phyloP scores from a whole-genome alignment of 1,140 invertebrate species.

The Aphis gossypii region DNA sequence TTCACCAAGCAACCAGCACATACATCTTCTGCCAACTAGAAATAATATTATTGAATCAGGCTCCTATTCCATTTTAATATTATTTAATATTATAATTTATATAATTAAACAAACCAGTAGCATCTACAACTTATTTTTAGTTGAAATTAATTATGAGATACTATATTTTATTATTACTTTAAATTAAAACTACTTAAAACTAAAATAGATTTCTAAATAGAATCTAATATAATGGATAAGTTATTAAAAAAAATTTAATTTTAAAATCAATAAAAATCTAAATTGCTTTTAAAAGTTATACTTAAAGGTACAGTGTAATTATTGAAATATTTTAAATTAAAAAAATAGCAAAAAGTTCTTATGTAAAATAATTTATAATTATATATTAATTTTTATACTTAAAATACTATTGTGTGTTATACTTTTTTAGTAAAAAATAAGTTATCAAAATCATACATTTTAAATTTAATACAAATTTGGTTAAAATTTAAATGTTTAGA shows the following conservation, averaged over 20 bases:
- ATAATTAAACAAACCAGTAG: background rate
- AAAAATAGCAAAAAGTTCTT: background rate
- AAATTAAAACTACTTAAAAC: background rate
- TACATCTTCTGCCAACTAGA: conserved; percentile 75
- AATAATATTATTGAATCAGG: background rate
- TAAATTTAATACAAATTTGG: background rate
- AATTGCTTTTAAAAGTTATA: background rate
- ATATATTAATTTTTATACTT: background rate
- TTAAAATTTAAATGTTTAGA: background rate
- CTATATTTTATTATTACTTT: background rate
- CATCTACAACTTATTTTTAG: background rate
- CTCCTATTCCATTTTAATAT: background rate
- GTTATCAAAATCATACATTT: background rate
- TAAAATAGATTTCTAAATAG: background rate
- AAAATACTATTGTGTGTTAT: background rate
- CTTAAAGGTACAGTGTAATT: background rate
- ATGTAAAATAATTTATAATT: background rate
- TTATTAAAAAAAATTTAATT: background rate
- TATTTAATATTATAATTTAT: background rate
- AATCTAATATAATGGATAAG: background rate
- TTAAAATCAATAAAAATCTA: background rate
- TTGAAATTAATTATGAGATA: background rate
- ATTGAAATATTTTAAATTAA: background rate
- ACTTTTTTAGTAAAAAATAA: background rate
- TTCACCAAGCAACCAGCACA: conserved; percentile 90